Evolutionary conservation across 2,113 vertebrate species (phyloP).

Genomic region (Hipposideros armiger): DNA sequence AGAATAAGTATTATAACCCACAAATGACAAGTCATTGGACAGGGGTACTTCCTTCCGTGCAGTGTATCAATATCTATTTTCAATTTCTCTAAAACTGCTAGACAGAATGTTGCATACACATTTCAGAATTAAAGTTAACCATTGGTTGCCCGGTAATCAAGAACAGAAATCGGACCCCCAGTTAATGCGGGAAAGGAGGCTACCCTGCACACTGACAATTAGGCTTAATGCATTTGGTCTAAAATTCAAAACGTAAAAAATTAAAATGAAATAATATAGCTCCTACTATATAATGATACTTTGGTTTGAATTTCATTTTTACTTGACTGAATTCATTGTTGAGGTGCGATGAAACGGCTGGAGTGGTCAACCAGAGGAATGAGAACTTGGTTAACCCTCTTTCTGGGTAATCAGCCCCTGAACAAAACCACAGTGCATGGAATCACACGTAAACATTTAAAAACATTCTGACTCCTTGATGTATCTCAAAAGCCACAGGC

Average conservation of each 20-base stretch:
- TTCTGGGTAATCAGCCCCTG: background rate
- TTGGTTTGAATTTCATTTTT: constrained; percentile 31
- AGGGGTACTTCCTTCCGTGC: background rate
- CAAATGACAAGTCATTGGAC: background rate
- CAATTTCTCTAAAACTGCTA: background rate
- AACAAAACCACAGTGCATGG: background rate
- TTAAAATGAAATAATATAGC: background rate
- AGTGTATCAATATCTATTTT: background rate
- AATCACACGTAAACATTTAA: background rate
- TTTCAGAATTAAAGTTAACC: background rate
- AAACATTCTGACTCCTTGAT: background rate
- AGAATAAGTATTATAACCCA: background rate
- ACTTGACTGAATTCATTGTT: constrained; percentile 6
- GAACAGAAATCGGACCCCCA: background rate
- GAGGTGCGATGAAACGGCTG: background rate
- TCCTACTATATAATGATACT: background rate
- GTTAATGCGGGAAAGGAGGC: background rate
- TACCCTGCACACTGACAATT: background rate
- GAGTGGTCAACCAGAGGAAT: constrained; percentile 51
- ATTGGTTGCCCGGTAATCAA: background rate
- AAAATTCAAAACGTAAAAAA: background rate
- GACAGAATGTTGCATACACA: background rate
- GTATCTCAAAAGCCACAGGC: background rate
- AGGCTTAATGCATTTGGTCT: background rate
- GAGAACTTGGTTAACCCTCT: constrained; percentile 44